A percentile compares a stretch with the other conserved stretches of the same genome.
phyloP scores from a whole-genome alignment of 2,888 invertebrate genomes.

The Furcula furcula region DNA sequence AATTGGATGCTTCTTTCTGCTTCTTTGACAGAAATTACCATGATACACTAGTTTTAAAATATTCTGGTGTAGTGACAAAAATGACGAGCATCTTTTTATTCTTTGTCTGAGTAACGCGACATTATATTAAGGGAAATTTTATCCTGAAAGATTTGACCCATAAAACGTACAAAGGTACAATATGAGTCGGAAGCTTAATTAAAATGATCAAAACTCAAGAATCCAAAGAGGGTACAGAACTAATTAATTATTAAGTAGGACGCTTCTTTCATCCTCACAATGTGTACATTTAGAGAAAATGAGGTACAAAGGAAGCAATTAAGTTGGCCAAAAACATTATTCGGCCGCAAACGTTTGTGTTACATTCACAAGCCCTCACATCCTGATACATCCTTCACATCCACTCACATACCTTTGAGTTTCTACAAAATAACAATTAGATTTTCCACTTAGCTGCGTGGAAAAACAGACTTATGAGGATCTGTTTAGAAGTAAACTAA shows the following conservation, averaged over 20 bases:
- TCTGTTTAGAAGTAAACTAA: conserved; percentile 22
- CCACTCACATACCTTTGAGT: conserved; percentile 39
- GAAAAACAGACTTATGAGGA: conserved; percentile 52
- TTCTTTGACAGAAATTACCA: too few species aligned
- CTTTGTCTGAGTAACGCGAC: too few species aligned
- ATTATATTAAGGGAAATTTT: too few species aligned
- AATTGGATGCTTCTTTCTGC: too few species aligned
- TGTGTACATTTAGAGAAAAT: conserved; percentile 30
- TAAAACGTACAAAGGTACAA: conserved; percentile 4
- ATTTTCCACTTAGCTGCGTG: conserved; percentile 56
- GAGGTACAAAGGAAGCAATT: conserved; percentile 46
- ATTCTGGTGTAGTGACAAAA: too few species aligned
- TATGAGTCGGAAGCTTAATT: too few species aligned
- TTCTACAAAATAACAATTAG: conserved; percentile 47
- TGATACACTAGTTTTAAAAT: too few species aligned
- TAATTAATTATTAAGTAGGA: conserved; percentile 25
- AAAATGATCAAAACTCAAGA: neutral
- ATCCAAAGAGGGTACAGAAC: neutral
- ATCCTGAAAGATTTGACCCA: too few species aligned
- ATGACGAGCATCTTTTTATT: too few species aligned
- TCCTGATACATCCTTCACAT: too few species aligned
- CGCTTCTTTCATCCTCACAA: conserved; percentile 20
- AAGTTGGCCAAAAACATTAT: conserved; percentile 44
- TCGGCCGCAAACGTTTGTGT: conserved; percentile 34
- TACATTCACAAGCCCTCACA: conserved; percentile 34